Base-by-base conservation (phyloP, 2,113 vertebrate species). In the Halcyon malimbica region DNA sequence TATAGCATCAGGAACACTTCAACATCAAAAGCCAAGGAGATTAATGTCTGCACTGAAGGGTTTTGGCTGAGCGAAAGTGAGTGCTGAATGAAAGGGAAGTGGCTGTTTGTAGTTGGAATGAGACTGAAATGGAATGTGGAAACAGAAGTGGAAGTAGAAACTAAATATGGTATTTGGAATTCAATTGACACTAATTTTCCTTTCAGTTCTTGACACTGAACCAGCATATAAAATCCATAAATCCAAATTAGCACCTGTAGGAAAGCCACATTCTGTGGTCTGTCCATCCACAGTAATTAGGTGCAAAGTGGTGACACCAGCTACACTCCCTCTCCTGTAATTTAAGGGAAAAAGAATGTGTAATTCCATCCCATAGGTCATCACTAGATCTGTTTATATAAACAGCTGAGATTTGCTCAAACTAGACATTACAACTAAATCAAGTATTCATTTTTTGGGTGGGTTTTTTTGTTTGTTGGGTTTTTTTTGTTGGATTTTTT, bases 231-330 rank as follows among this genome's bases (percentile, higher is more conserved):
- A 89, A 87, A 68, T 67, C 26, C n/a, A 31, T 65, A 92, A 90
- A 90, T 56, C 25, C 24, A 39, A 42, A 69, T 51, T 18, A 33
- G 20, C 51, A 67, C 24, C 28, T 46, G 16, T 28, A 68, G 13
- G 44, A 59, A 77, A 64, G 4, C 5, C 13, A 25, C 1, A 0
- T 69, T 54, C 5, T 35, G 20, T 39, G 15, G 3, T 2, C 48
- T 83, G 42, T 19, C 41, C 13, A 19, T 56, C 25, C 33, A 64
- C 13, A 73, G 21, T 48, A 83, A 60, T 65, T 64, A 65, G 8
- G 6, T 77, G 11, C 18, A 19, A 75, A 65, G 19, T 46, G 13
- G 12, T 42, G 10, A 41, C 11, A 82, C 29, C 29, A 77, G 31
- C 11, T 83, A 44, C 13, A 51, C 46, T 2, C 26, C 28, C 16